A percentile compares a stretch with the other conserved stretches of the same genome.
phyloP scores from a whole-genome alignment of 2,888 invertebrate genomes.

The Pherbina coryleti region DNA sequence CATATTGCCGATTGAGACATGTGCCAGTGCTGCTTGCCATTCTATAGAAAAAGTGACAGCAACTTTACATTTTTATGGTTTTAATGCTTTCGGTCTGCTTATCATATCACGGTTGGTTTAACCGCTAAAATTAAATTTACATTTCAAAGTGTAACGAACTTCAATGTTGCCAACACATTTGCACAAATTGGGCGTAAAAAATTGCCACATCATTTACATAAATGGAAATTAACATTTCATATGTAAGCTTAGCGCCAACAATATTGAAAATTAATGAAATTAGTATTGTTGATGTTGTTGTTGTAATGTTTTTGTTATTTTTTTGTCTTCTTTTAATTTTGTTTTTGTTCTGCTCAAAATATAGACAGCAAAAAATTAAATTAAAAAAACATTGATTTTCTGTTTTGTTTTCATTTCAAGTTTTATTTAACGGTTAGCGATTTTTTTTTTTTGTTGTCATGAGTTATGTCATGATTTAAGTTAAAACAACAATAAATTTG shows the following conservation, averaged over 20 bases:
- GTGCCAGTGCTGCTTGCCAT: conserved; percentile 12
- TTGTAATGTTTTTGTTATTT: not conserved
- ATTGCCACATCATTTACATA: conserved; percentile 44
- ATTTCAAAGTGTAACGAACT: conserved; percentile 42
- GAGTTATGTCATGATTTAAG: not conserved
- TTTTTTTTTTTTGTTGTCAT: not conserved
- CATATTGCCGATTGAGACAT: not conserved
- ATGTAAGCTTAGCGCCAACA: not conserved
- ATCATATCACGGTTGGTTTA: not conserved
- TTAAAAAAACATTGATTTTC: conserved; percentile 41
- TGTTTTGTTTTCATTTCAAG: not conserved
- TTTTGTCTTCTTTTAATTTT: not conserved
- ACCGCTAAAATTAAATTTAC: conserved; percentile 6
- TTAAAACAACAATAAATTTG: not conserved
- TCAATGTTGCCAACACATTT: conserved; percentile 45
- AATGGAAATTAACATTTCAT: conserved; percentile 11
- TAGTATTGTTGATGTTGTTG: not conserved
- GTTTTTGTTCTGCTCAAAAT: not conserved
- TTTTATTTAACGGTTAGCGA: not conserved
- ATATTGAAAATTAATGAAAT: conserved; percentile 20
- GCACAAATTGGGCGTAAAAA: conserved; percentile 59
- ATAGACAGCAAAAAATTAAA: conserved; percentile 41
- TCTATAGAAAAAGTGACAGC: not conserved
- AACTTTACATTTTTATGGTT: not conserved
- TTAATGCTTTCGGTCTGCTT: not conserved